These are phyloP conservation scores for Vollenhovia emeryi DNA, from an alignment of 1,140 invertebrate genomes.

Conservation along the genomic window DNA sequence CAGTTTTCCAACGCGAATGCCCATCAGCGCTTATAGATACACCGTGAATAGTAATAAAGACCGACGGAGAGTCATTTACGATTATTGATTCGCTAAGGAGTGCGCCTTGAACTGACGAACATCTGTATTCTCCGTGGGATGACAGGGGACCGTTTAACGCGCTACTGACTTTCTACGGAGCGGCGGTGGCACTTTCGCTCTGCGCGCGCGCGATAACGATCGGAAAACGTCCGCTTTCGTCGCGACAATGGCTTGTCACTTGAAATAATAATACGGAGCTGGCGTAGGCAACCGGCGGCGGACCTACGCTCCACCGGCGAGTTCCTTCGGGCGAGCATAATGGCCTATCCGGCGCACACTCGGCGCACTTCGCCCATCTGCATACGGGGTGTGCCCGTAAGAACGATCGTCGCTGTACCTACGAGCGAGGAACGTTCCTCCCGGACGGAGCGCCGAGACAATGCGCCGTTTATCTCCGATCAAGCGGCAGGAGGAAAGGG, in stretches of 20 bases:
- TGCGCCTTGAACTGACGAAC: not conserved
- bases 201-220: slow-evolving; percentile 67
- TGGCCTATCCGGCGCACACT: slow-evolving; percentile 59
- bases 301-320: slow-evolving; percentile 17
- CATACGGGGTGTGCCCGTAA: slow-evolving; percentile 66
- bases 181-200: slow-evolving; percentile 58
- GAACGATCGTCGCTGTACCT: slow-evolving; percentile 68
- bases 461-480: slow-evolving; percentile 74
- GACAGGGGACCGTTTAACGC: slow-evolving; percentile 29
- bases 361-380: slow-evolving; percentile 57
- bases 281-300: slow-evolving; percentile 28
- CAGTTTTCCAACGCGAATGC: not conserved
- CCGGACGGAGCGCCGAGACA: slow-evolving; percentile 61
- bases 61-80: not conserved
- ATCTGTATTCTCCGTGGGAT: slow-evolving; percentile 10
- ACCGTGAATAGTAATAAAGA: not conserved
- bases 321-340: slow-evolving; percentile 69
- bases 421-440: slow-evolving; percentile 61
- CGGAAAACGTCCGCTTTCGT: slow-evolving; percentile 69
- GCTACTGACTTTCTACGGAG: slow-evolving; percentile 17
- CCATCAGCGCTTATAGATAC: not conserved
- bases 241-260: slow-evolving; percentile 68
- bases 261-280: slow-evolving; percentile 68
- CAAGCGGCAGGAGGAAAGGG: slow-evolving; percentile 60
- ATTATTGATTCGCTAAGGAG: not conserved